Evolutionary conservation across 1,140 invertebrate genomes (phyloP), one percentile per base, ranked within the genome.

Genomic region (Hormaphis cornu): DNA sequence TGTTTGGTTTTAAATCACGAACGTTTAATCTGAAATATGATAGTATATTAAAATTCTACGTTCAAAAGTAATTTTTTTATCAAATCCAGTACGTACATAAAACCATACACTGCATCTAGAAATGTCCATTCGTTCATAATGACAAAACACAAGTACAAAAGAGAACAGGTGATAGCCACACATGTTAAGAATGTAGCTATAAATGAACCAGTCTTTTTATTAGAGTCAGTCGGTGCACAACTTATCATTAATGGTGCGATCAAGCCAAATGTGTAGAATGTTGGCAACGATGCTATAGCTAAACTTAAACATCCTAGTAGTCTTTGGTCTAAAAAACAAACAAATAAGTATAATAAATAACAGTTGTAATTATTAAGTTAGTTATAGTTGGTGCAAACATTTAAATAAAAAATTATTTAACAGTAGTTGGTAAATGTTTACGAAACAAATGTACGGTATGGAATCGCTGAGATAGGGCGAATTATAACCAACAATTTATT

Each of bases 1-100:
- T 91, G 77, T 98, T 99, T 24, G 97, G 97, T 73, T 92, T 89
- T 52, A 98, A 81, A 81, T 99, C 95, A 24, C 92, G 91, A 22
- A 97, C 92, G 52, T 84, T 85, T 63, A 91, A 82, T 76, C 87
- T 89, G 79, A 70, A 82, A 82, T 74, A 73, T 73, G 73, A 71
- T 72, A 70, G 37, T 0, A 59, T 59, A 37, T 26, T n/a, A 44
- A 26, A 44, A 0, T 10, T 37, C 22, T 35, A 14, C 12, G 37
- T 22, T 1, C 6, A 10, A 44, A 22, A 28, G 10, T 30, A 26
- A 1, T 1, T 3, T 35, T 14, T 20, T 5, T 20, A 16, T 37
- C 6, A 40, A 24, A 40, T 58, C 3, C 14, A 48, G 66, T 69
- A 82, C 86, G 84, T 82, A 91, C 89, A 91, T 89, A 75, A 91